phyloP scores from a whole-genome alignment of 2,797 vertebrate genomes.

The Cryptoblepharus egeriae region DNA sequence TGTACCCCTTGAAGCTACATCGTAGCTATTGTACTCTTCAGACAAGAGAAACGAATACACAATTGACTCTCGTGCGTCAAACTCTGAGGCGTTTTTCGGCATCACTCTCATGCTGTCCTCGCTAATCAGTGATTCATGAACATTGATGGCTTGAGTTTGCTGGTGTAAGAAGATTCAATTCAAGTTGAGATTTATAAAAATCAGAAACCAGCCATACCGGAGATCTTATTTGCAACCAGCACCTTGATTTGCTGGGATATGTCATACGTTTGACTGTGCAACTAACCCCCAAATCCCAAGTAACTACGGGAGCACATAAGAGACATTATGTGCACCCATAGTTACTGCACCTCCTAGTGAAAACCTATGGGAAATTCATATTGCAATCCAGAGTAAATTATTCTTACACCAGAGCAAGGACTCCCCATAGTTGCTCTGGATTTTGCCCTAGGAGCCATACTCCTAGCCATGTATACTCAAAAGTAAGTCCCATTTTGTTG shows the following conservation, averaged over 20 bases:
- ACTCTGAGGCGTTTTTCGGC: not conserved
- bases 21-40: not conserved
- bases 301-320: no score
- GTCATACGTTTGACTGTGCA: conserved; percentile 5
- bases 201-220: conserved; percentile 5
- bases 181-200: conserved; percentile 21
- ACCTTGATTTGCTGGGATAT: conserved; percentile 2
- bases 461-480: no score
- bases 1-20: not conserved
- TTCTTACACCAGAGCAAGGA: no score
- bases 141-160: not conserved
- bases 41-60: conserved; percentile 20
- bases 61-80: not conserved
- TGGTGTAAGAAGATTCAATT: not conserved
- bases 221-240: not conserved
- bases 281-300: no score
- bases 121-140: conserved; percentile 27
- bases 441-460: no score
- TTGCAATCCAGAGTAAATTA: no score
- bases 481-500: no score
- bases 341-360: no score
- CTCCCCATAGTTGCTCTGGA: no score
- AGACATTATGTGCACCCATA: no score
- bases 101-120: not conserved
- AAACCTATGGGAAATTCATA: no score